Percentiles rank a stretch among this genome's conserved stretches.
These are phyloP conservation scores for Camponotus pennsylvanicus DNA, from an alignment of 1,140 invertebrate genomes.

Conservation along the genomic window DNA sequence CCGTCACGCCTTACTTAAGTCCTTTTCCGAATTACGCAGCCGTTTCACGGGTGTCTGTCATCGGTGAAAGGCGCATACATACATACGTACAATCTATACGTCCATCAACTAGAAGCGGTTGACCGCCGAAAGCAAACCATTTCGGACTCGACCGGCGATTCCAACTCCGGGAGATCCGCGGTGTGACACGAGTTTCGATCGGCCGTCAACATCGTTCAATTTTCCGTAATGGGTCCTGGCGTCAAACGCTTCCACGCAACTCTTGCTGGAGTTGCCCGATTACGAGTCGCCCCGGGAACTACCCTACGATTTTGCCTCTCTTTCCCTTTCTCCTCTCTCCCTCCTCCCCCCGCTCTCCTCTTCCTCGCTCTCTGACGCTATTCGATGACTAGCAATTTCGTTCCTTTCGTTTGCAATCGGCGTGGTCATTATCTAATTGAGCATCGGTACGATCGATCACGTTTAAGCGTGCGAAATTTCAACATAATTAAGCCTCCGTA, in stretches of 20 bases:
- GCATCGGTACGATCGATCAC: conserved; percentile 34
- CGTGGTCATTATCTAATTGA: conserved; percentile 33
- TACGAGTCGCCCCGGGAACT: conserved; percentile 25
- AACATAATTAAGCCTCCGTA: conserved; percentile 17
- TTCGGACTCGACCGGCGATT: conserved; percentile 38
- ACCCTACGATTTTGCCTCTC: conserved; percentile 20
- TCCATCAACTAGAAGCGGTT: conserved; percentile 50
- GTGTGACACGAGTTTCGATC: conserved; percentile 41
- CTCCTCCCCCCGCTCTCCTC: no score
- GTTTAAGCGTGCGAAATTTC: conserved; percentile 51
- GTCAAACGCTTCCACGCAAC: conserved; percentile 54
- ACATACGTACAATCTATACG: conserved; percentile 30
- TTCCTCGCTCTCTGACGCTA: no score
- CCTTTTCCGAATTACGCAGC: conserved; percentile 36
- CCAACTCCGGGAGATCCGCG: conserved; percentile 43
- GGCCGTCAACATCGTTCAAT: conserved; percentile 68
- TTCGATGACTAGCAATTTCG: conserved; percentile 3
- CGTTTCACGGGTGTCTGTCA: conserved; percentile 30
- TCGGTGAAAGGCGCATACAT: not conserved
- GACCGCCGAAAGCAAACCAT: conserved; percentile 55
- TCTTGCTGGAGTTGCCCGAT: conserved; percentile 41
- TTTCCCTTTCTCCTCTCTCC: not conserved
- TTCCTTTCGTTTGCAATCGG: conserved; percentile 20
- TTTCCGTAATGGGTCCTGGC: conserved; percentile 70
- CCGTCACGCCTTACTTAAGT: conserved; percentile 55